These are phyloP conservation scores for Theretra japonica DNA, from an alignment of 2,888 invertebrate species.

Conservation along the genomic window DNA sequence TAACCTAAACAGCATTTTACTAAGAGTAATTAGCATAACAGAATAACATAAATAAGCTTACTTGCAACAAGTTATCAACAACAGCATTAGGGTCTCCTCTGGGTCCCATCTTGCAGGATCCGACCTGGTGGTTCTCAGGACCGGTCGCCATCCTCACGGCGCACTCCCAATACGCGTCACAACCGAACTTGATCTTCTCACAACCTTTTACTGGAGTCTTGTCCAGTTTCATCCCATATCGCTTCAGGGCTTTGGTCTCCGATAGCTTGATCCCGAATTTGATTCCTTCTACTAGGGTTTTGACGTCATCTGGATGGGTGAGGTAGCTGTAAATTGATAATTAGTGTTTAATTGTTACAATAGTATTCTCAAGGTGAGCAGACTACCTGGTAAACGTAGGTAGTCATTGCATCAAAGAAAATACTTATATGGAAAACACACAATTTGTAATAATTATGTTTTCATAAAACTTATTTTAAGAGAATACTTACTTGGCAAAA, in stretches of 20 bases:
- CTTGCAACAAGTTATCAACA: slow-evolving; percentile 88
- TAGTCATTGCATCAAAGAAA: too few species aligned
- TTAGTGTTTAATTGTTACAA: not conserved
- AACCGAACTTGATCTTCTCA: slow-evolving; percentile 89
- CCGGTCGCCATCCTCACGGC: slow-evolving; percentile 90
- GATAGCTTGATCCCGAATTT: slow-evolving; percentile 90
- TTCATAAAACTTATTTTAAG: not conserved
- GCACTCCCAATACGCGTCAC: slow-evolving; percentile 92
- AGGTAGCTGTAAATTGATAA: slow-evolving; percentile 81
- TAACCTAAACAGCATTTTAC: too few species aligned
- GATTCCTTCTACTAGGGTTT: slow-evolving; percentile 92
- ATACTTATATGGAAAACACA: too few species aligned
- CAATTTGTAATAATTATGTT: not conserved
- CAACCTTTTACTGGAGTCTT: slow-evolving; percentile 89
- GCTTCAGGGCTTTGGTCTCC: slow-evolving; percentile 85
- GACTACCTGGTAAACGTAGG: too few species aligned
- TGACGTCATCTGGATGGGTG: slow-evolving; percentile 91
- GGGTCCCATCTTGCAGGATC: slow-evolving; percentile 93
- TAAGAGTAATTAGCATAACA: not conserved
- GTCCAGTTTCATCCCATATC: slow-evolving; percentile 90
- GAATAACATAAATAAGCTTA: slow-evolving; percentile 36
- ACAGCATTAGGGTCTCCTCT: slow-evolving; percentile 88
- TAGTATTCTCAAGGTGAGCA: too few species aligned
- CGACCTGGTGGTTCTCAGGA: slow-evolving; percentile 93
- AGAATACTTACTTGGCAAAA: slow-evolving; percentile 88